A percentile compares a stretch with the other conserved stretches of the same genome.
These are phyloP conservation scores for Lysandra coridon DNA, from an alignment of 2,888 invertebrate genomes.

Conservation along the genomic window DNA sequence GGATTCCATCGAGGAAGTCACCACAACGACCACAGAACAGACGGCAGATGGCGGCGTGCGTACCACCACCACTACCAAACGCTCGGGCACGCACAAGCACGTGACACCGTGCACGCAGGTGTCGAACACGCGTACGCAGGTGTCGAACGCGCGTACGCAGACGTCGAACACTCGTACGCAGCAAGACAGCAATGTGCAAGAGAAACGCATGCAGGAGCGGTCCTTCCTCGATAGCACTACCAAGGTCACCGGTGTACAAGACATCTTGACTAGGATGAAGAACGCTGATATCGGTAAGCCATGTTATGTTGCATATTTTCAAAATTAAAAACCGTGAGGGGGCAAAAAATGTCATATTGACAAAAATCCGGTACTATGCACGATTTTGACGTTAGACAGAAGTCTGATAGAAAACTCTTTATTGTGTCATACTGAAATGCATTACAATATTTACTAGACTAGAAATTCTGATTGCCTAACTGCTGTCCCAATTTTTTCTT, in stretches of 20 bases:
- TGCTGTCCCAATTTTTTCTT: no score
- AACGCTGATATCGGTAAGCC: conserved; percentile 84
- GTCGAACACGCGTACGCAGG: background rate
- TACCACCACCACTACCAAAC: conserved; percentile 51
- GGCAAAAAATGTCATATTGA: no score
- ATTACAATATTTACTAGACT: no score
- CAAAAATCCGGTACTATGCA: no score
- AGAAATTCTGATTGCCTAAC: no score
- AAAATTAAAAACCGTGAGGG: no score
- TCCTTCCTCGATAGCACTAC: conserved; percentile 87
- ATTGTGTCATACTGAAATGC: no score
- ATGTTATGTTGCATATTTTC: background rate
- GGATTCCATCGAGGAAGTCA: conserved; percentile 60
- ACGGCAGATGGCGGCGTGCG: conserved; percentile 50
- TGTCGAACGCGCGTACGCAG: conserved; percentile 38
- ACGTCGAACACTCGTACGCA: background rate
- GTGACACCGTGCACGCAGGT: background rate
- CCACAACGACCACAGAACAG: conserved; percentile 53
- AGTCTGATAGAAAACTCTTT: no score
- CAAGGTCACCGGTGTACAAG: conserved; percentile 87
- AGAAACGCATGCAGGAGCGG: conserved; percentile 51
- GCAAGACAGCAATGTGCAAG: background rate
- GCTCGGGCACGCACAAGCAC: conserved; percentile 39
- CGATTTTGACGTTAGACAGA: no score
- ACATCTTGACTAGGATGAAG: conserved; percentile 88